Evolutionary conservation across 2,888 invertebrate genomes (phyloP).

Genomic region (Platerodrilus igneus): DNA sequence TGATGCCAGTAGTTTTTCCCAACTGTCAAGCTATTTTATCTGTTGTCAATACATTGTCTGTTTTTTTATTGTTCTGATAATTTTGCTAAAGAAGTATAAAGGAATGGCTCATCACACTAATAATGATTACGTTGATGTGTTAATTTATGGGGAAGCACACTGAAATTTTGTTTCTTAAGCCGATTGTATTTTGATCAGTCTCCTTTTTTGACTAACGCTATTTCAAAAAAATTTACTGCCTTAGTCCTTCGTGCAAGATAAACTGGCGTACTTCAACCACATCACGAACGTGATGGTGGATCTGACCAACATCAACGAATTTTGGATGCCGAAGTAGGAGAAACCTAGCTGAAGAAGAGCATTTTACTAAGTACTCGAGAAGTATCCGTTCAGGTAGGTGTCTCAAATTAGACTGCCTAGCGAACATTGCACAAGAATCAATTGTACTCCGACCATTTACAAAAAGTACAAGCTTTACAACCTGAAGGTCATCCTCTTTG

Average conservation of each 20-base stretch:
- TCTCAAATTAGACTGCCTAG: not conserved
- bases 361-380: not conserved
- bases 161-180: too few species aligned
- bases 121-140: too few species aligned
- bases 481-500: constrained; percentile 1
- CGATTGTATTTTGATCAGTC: too few species aligned
- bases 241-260: not conserved
- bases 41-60: too few species aligned
- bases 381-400: not conserved
- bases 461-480: constrained; percentile 12
- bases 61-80: too few species aligned
- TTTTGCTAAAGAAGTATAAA: too few species aligned
- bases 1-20: too few species aligned
- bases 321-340: not conserved
- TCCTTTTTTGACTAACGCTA: too few species aligned
- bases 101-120: too few species aligned
- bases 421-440: constrained; percentile 3
- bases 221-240: not conserved
- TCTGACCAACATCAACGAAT: not conserved
- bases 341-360: not conserved
- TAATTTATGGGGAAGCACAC: too few species aligned
- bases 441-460: constrained; percentile 16
- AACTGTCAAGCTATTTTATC: too few species aligned
- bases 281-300: constrained; percentile 1
- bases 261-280: not conserved